Percentiles rank a stretch among this genome's conserved stretches.
These are phyloP conservation scores for Balearica regulorum DNA, from an alignment of 2,797 vertebrate species.

Conservation along the genomic window DNA sequence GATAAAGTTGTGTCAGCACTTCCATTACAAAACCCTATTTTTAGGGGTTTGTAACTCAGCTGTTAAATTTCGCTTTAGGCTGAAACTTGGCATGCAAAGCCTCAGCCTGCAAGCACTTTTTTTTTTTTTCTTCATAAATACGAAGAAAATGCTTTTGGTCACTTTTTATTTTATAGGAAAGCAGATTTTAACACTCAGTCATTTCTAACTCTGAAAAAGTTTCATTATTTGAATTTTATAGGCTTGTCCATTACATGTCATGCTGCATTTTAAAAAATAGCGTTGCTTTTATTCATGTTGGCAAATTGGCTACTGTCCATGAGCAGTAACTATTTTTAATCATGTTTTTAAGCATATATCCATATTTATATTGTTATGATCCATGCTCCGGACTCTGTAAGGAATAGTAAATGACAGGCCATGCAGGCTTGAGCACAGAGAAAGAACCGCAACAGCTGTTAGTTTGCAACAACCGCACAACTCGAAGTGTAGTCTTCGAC, in stretches of 20 bases:
- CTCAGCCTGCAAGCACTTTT: neutral
- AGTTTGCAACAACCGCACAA: neutral
- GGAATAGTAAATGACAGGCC: constrained; percentile 48
- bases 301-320: constrained; percentile 38
- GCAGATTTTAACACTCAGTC: constrained; percentile 14
- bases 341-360: constrained; percentile 49
- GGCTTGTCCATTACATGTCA: constrained; percentile 13
- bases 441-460: constrained; percentile 32
- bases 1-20: constrained; percentile 55
- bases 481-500: neutral
- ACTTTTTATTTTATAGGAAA: constrained; percentile 32
- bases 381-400: neutral
- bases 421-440: neutral
- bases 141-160: neutral
- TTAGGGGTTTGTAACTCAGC: constrained; percentile 56
- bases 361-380: constrained; percentile 57
- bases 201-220: constrained; percentile 27
- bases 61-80: constrained; percentile 62
- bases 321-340: constrained; percentile 54
- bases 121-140: neutral
- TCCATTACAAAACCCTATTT: constrained; percentile 56
- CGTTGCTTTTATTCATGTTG: constrained; percentile 18
- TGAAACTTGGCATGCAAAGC: constrained; percentile 38
- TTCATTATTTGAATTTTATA: constrained; percentile 36
- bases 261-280: constrained; percentile 24